Conservation (phyloP, 2,113 vertebrate species). For the Zosterops japonicus region DNA sequence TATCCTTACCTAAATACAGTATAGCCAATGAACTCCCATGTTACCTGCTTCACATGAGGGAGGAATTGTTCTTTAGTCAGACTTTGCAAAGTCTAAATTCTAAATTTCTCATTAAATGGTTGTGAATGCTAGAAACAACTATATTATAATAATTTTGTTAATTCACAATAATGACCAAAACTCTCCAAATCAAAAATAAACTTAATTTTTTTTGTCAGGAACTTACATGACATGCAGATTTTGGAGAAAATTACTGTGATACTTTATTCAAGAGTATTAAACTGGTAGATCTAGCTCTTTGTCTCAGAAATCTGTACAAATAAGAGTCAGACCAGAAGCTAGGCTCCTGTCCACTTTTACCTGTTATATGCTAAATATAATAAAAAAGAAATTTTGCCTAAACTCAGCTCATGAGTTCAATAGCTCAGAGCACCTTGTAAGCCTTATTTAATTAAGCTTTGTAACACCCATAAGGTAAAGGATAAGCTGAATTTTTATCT, state of each 20-base stretch:
- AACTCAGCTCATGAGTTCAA: background rate
- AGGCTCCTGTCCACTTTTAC: background rate
- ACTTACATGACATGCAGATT: accelerated
- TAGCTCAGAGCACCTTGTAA: background rate
- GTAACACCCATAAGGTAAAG: background rate
- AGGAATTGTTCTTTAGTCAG: background rate
- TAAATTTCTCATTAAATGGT: background rate
- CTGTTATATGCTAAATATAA: background rate
- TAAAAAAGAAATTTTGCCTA: background rate
- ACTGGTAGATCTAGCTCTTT: background rate
- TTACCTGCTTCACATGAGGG: background rate
- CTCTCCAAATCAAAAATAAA: background rate
- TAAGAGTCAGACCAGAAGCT: background rate
- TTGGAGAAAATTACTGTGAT: background rate
- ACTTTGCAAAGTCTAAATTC: background rate
- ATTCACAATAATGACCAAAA: background rate
- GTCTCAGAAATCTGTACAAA: background rate
- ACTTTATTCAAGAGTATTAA: background rate
- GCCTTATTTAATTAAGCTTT: background rate
- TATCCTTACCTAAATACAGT: background rate
- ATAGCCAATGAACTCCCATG: background rate
- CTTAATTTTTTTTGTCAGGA: background rate
- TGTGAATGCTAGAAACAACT: background rate
- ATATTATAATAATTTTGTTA: background rate
- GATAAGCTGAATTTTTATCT: background rate